Base-by-base conservation (phyloP, 2,113 vertebrate species). In the Spilogale gracilis region DNA sequence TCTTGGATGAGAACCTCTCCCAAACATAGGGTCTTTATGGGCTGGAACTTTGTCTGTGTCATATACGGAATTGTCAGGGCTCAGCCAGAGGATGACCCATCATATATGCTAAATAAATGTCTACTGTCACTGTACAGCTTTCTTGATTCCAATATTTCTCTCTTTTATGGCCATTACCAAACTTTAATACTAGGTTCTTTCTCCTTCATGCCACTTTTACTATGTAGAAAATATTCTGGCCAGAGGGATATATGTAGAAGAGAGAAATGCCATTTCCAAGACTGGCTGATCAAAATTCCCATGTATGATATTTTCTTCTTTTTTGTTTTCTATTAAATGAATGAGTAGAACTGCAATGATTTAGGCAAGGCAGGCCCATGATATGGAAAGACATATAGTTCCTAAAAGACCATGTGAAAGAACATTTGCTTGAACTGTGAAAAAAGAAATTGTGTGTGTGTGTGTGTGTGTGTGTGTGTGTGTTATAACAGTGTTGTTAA, bases 271-370 rank as follows among this genome's bases (percentile, higher is more conserved):
- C 23, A 56, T 30, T 92, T 84, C 73, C 17, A 81, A 80, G 89
- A 58, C 13, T 25, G 38, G 23, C 14, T 50, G 52, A 92, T 52
- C 71, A 93, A 95, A 89, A 45, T 9, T 79, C 27, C 17, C 67
- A 63, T 14, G 21, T 60, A 76, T n/a, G 78, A 58, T 17, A n/a
- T 17, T 87, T 90, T 82, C 11, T 58, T 92, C 48, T 82, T 38
- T 56, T 71, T 61, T 56, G 17, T 25, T 89, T 90, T 81, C 23
- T 81, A 93, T 91, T 86, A 93, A 85, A 76, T 91, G 73, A 94
- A 76, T 87, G 61, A 83, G 8, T 18, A 45, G 17, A 48, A 48
- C 1, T 7, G 45, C 56, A 85, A 10, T 20, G 12, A 60, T 13
- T 87, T 48, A 76, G 56, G 11, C 17, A 91, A 91, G 60, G 25